A percentile compares a stretch with the other conserved stretches of the same genome.
These are phyloP conservation scores for Andrena praecox DNA, from an alignment of 2,888 invertebrate species.

Conservation along the genomic window DNA sequence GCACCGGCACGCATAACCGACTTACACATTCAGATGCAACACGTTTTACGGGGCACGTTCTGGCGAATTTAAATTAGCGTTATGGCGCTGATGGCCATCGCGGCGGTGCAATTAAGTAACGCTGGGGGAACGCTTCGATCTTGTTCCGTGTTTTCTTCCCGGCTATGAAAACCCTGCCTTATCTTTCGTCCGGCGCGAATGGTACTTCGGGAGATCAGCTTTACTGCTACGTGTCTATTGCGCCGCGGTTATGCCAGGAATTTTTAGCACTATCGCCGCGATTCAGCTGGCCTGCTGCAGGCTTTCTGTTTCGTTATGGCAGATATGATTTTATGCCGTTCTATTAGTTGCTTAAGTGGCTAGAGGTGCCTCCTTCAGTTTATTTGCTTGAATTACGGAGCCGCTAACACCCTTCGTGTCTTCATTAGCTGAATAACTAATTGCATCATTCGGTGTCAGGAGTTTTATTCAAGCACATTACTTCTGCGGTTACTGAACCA, in stretches of 20 bases:
- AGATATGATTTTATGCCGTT: background rate
- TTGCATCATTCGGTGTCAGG: too few relatives aligned
- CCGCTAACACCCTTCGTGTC: too few relatives aligned
- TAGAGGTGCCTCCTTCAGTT: background rate
- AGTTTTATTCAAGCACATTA: too few relatives aligned
- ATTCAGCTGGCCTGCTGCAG: too few relatives aligned
- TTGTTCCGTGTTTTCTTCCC: slow-evolving; percentile 21
- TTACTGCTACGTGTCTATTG: background rate
- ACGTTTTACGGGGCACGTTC: slow-evolving; percentile 34
- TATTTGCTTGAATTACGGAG: too few relatives aligned
- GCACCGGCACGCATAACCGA: slow-evolving; percentile 63
- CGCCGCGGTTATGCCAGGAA: background rate
- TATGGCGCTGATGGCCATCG: slow-evolving; percentile 29
- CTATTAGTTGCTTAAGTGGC: background rate
- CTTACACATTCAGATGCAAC: slow-evolving; percentile 51
- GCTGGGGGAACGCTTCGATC: slow-evolving; percentile 15
- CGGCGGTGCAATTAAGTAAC: slow-evolving; percentile 39
- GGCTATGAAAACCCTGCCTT: background rate
- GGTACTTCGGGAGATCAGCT: background rate
- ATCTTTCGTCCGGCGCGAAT: background rate
- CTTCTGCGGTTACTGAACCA: too few relatives aligned
- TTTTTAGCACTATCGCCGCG: background rate
- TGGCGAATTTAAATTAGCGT: slow-evolving; percentile 54
- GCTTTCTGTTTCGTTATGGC: background rate
- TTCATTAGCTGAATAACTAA: too few relatives aligned